These are phyloP conservation scores for Littorina saxatilis DNA, from an alignment of 1,140 invertebrate species.

Conservation along the genomic window DNA sequence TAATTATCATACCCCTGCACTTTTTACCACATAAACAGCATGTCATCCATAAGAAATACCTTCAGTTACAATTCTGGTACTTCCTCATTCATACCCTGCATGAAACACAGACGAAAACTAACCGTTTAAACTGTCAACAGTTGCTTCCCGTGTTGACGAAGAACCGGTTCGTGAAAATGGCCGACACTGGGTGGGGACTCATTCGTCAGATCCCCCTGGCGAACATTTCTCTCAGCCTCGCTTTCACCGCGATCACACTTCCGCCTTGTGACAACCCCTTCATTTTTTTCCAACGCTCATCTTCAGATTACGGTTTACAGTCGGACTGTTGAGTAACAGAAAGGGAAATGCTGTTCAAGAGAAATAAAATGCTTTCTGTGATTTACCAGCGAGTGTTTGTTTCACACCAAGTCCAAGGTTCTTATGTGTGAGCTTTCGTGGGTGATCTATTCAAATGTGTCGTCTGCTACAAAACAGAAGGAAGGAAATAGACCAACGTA, in stretches of 20 bases:
- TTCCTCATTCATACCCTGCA: not conserved
- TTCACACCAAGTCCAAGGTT: not conserved
- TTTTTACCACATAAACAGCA: not conserved
- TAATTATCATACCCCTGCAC: not conserved
- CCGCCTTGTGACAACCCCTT: conserved; percentile 15
- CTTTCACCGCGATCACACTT: conserved; percentile 33
- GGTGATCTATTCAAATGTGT: not conserved
- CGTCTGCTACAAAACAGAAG: not conserved
- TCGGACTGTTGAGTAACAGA: not conserved
- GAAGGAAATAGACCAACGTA: too few relatives aligned
- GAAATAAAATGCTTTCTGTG: not conserved
- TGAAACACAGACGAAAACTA: not conserved
- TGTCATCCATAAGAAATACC: not conserved
- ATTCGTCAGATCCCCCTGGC: conserved; percentile 43
- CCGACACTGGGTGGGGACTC: conserved; percentile 48
- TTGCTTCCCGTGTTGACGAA: conserved; percentile 25
- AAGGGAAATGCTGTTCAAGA: not conserved
- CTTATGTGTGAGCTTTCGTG: not conserved
- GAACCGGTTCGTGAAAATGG: conserved; percentile 46
- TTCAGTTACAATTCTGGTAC: not conserved
- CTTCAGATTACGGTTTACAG: not conserved
- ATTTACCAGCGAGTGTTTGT: not conserved
- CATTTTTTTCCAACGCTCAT: not conserved
- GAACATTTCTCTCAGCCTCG: conserved; percentile 37
- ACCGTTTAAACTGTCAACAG: not conserved